Percentiles rank a stretch among this genome's conserved stretches.
These are phyloP conservation scores for Harpegnathos saltator DNA, from an alignment of 1,140 invertebrate species.

Conservation along the genomic window DNA sequence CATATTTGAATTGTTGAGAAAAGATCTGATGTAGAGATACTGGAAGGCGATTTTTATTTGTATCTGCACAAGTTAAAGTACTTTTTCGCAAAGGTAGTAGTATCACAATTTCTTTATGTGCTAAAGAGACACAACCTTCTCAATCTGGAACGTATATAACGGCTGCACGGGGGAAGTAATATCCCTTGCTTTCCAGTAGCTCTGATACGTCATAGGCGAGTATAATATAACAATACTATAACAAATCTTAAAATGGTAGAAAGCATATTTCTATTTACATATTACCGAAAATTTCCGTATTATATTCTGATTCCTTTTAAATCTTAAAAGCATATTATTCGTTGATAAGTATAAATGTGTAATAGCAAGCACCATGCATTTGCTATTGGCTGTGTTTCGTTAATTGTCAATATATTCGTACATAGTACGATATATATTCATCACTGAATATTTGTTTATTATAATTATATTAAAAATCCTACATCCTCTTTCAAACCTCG, in stretches of 20 bases:
- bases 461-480: conserved; percentile 34
- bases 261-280: conserved; percentile 36
- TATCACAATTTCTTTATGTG: conserved; percentile 18
- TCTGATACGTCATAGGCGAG: conserved; percentile 15
- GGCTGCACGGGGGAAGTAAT: background rate
- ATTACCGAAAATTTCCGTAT: conserved; percentile 24
- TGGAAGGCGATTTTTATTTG: background rate
- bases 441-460: conserved; percentile 10
- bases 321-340: conserved; percentile 43
- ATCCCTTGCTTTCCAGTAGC: conserved; percentile 21
- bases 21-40: conserved; percentile 27
- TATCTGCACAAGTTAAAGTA: background rate
- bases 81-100: background rate
- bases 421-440: conserved; percentile 15
- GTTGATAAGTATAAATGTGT: conserved; percentile 21
- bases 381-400: conserved; percentile 14
- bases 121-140: background rate
- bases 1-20: conserved; percentile 22
- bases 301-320: conserved; percentile 19
- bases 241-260: conserved; percentile 8
- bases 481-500: background rate
- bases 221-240: conserved; percentile 35
- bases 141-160: conserved; percentile 1
- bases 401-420: conserved; percentile 47
- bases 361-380: conserved; percentile 34